These are phyloP conservation scores for Alfaro cultratus DNA, from an alignment of 2,797 vertebrate genomes.

Conservation along the genomic window DNA sequence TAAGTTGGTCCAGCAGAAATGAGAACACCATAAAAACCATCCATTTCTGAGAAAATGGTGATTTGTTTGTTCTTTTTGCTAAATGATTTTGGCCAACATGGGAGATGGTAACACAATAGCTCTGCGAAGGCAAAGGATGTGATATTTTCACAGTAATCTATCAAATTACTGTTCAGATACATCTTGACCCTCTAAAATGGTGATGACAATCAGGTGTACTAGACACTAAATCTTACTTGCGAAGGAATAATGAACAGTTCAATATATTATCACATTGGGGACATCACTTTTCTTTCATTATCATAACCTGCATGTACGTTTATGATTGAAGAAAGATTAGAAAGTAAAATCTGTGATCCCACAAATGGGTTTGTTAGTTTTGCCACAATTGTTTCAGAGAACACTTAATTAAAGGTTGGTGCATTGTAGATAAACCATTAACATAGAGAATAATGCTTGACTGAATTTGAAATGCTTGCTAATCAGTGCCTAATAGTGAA, in stretches of 20 bases:
- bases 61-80: no score
- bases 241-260: background rate
- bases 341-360: background rate
- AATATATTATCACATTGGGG: background rate
- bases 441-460: background rate
- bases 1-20: no score
- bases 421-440: background rate
- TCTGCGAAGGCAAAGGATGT: background rate
- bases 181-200: background rate
- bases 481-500: conserved; percentile 14
- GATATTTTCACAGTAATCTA: background rate
- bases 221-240: background rate
- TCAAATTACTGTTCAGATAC: background rate
- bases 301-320: background rate
- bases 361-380: background rate
- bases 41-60: no score
- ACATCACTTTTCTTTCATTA: background rate
- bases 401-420: background rate
- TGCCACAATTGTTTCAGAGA: background rate
- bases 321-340: background rate
- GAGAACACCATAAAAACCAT: no score
- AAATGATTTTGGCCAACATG: background rate
- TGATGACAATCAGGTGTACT: background rate
- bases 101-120: background rate
- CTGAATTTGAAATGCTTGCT: conserved; percentile 6